Percentiles rank a stretch among this genome's conserved stretches.
Conservation (phyloP, 2,797 vertebrate genomes). For the Lerista edwardsae region DNA sequence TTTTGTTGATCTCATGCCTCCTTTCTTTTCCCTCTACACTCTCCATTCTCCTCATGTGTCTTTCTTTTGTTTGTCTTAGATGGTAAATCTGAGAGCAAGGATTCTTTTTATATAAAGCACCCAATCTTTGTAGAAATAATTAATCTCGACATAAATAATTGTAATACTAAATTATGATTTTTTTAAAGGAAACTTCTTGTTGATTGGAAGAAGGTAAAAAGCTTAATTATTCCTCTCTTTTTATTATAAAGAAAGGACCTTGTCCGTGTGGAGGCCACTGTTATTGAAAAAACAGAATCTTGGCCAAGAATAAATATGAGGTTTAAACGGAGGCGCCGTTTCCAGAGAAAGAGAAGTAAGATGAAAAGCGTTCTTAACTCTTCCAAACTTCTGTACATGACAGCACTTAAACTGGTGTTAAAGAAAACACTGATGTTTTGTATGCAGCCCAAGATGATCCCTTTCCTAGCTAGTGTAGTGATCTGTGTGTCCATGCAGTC, state of each 20-base stretch:
- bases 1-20: not conserved
- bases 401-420: not conserved
- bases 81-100: not conserved
- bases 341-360: constrained; percentile 84
- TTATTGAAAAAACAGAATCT: constrained; percentile 92
- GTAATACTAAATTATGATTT: not conserved
- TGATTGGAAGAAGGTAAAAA: fast-evolving
- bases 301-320: constrained; percentile 88
- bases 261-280: constrained; percentile 89
- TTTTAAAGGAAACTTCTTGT: not conserved
- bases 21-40: not conserved
- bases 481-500: not conserved
- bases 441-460: not conserved
- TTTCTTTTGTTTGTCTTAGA: not conserved
- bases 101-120: not conserved
- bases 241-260: constrained; percentile 80
- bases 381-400: not conserved
- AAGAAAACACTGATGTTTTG: not conserved
- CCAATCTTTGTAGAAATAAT: not conserved
- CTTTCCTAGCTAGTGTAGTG: not conserved
- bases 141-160: not conserved
- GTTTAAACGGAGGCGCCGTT: constrained; percentile 85
- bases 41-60: no score
- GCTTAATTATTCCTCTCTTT: not conserved
- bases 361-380: fast-evolving